These are phyloP conservation scores for Ophioninae sp. DNA, from an alignment of 2,888 invertebrate species.

Conservation along the genomic window DNA sequence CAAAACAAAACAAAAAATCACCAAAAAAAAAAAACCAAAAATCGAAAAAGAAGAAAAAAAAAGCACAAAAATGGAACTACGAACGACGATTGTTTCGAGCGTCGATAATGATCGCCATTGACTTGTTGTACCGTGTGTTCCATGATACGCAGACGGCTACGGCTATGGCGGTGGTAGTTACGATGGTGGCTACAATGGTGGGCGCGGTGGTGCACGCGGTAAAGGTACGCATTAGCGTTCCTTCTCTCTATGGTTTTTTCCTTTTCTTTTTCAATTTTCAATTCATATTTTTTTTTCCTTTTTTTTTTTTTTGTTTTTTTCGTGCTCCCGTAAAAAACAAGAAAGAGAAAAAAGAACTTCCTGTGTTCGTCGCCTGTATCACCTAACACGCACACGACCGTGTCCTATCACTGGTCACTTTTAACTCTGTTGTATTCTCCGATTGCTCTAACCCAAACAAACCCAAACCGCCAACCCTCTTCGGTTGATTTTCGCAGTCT, in stretches of 20 bases:
- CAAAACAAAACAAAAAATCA: neutral
- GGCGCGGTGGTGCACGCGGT: slow-evolving; percentile 92
- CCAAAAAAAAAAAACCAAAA: slow-evolving; percentile 17
- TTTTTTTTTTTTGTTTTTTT: slow-evolving; percentile 35
- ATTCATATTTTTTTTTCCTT: slow-evolving; percentile 30
- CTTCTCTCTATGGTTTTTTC: slow-evolving; percentile 75
- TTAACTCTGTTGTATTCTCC: slow-evolving; percentile 22
- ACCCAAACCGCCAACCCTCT: neutral
- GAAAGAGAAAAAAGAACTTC: neutral
- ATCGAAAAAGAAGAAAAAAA: neutral
- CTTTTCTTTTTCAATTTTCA: slow-evolving; percentile 46
- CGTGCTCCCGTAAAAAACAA: slow-evolving; percentile 10
- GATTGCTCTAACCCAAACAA: neutral
- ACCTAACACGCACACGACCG: slow-evolving; percentile 2
- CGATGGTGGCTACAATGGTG: slow-evolving; percentile 93
- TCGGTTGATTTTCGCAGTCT: slow-evolving; percentile 4
- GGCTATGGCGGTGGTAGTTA: slow-evolving; percentile 94
- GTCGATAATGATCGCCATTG: slow-evolving; percentile 72
- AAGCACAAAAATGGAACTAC: slow-evolving; percentile 35
- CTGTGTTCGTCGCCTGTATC: slow-evolving; percentile 1
- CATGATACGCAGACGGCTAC: slow-evolving; percentile 84
- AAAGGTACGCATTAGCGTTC: slow-evolving; percentile 88
- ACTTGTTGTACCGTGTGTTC: slow-evolving; percentile 78
- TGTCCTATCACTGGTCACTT: slow-evolving; percentile 26
- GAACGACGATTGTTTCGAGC: slow-evolving; percentile 53